Evolutionary conservation across 2,113 vertebrate species (phyloP), one percentile per base, ranked within the genome.

Genomic region (Chaetodon trifascialis): DNA sequence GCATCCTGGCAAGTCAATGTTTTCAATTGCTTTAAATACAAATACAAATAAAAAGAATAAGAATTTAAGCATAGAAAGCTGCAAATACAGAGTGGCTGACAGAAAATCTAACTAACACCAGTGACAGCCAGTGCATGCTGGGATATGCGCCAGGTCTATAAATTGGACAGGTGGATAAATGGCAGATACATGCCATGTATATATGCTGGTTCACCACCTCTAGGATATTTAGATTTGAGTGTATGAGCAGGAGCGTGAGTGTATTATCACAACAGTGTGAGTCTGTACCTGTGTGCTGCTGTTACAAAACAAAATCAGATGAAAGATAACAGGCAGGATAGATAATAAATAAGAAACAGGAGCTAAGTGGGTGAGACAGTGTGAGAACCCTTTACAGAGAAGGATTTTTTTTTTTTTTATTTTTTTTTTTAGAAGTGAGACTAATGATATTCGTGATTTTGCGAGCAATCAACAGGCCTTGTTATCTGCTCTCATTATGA

Each of bases 401-500:
- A 42, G 11, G 38, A 51, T 77, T 34, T 62, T 58, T 59, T 46
- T 62, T 65, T 60, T 68, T 4, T n/a, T n/a, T n/a, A 51, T 77
- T 34, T 62, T 58, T 59, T 46, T 62, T 65, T 60, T 68, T 4
- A 73, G 40, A 38, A 76, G 38, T 54, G 67, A 62, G 66, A 64
- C 42, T 70, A 62, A 69, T 66, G 21, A 64, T 81, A 74, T 82
- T 75, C 74, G 72, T 34, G 51, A 71, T 74, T 64, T 85, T 64
- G 66, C 78, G 74, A 69, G 73, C 77, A 82, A 86, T 85, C 80
- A 86, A 80, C 74, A 67, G 71, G 47, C 74, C 78, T 71, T 76
- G 51, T 83, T 82, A 73, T 81, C 74, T 73, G 67, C 66, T 55
- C 69, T 83, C 55, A 87, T 88, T 85, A 79, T 79, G 30, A 86